Conservation (phyloP, 2,113 vertebrate species). For the Brachyistius frenatus region DNA sequence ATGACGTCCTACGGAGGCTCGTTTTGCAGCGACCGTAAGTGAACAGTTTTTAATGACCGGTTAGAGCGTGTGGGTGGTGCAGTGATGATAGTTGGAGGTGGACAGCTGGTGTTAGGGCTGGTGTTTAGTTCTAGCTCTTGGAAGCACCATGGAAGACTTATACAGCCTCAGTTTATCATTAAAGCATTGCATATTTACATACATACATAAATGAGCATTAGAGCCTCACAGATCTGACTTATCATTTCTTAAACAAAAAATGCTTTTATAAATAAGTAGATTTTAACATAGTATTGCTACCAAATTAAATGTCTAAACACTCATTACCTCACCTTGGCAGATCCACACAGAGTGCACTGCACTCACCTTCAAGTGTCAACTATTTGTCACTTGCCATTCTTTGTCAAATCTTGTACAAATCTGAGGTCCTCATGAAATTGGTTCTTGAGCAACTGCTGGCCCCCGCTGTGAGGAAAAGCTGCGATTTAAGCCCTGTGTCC, state of each 20-base stretch:
- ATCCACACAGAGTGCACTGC: neutral
- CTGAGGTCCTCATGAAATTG: conserved; percentile 7
- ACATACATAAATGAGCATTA: neutral
- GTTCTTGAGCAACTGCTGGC: conserved; percentile 2
- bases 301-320: neutral
- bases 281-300: neutral
- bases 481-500: conserved; percentile 18
- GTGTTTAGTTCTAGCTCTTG: neutral
- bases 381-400: neutral
- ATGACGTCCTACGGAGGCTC: conserved; percentile 91
- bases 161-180: neutral
- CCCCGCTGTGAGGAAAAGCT: conserved; percentile 45
- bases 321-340: neutral
- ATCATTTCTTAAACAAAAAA: neutral
- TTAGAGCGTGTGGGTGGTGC: conserved; percentile 1
- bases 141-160: neutral
- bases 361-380: neutral
- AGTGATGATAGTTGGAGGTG: neutral
- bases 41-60: neutral
- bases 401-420: conserved; percentile 7
- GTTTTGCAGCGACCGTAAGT: conserved; percentile 86
- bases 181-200: neutral
- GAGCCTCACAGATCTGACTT: neutral
- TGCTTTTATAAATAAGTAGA: neutral
- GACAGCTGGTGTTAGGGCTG: neutral